phyloP scores from a whole-genome alignment of 1,140 invertebrate species.

The Aphidius ervi region DNA sequence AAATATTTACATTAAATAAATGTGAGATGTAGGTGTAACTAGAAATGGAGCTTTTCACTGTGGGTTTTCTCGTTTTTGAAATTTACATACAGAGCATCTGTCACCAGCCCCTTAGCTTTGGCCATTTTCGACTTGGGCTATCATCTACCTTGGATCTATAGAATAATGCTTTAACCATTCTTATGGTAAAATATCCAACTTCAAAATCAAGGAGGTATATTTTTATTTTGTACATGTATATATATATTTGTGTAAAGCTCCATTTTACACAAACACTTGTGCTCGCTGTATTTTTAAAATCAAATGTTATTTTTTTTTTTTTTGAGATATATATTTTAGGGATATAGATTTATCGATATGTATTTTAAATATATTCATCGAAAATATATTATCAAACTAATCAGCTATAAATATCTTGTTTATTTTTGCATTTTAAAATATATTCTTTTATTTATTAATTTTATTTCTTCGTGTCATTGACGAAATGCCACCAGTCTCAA shows the following conservation, averaged over 20 bases:
- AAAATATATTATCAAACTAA: no score
- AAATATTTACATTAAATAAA: neutral
- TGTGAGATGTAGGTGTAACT: conserved; percentile 11
- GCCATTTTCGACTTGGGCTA: conserved; percentile 48
- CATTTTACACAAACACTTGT: no score
- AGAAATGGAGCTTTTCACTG: conserved; percentile 17
- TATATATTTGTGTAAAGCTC: no score
- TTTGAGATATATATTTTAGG: no score
- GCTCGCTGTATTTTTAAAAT: no score
- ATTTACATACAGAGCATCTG: conserved; percentile 56
- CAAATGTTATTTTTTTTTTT: no score
- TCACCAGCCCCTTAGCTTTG: conserved; percentile 49
- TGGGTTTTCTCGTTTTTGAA: conserved; percentile 31
- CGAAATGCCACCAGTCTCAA: conserved; percentile 5
- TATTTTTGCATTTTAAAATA: neutral
- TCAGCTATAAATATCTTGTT: no score
- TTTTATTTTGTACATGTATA: no score
- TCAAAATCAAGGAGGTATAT: no score
- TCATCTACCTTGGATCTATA: conserved; percentile 46
- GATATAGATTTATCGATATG: no score
- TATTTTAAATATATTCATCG: no score
- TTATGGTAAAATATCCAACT: conserved; percentile 41
- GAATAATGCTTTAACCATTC: conserved; percentile 49
- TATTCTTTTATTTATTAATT: neutral
- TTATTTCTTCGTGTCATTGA: neutral